Evolutionary conservation across 30 jellyfish, hydroid and myxozoan species (phyloP).

Genomic region (Nemopilema nomurai): DNA sequence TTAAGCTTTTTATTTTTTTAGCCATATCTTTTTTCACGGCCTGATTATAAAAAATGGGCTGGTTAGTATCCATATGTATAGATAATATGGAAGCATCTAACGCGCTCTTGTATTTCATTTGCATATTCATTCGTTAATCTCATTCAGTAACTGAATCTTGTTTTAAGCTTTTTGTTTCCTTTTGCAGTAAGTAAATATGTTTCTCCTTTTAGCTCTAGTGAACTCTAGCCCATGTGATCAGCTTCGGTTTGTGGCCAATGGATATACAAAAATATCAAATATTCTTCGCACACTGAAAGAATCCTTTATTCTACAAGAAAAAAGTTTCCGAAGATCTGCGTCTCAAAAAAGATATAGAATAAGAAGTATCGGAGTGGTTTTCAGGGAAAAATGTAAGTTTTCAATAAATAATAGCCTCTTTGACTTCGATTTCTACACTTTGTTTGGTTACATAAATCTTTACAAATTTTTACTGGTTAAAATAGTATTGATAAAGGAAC

Average conservation of each 20-base stretch:
- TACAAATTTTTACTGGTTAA: too few species aligned
- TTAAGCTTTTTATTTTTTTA: too few species aligned
- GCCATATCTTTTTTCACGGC: too few species aligned
- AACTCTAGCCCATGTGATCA: conserved; percentile 17
- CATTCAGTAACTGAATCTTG: neutral
- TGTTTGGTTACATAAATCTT: neutral
- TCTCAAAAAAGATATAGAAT: neutral
- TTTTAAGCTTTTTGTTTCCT: neutral
- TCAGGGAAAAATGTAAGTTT: neutral
- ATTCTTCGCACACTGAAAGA: conserved; percentile 1
- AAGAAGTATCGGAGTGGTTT: neutral
- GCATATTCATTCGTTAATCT: neutral
- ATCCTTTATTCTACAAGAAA: conserved; percentile 18
- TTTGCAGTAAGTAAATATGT: neutral
- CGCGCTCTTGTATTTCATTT: too few species aligned
- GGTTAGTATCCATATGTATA: too few species aligned
- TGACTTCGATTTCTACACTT: too few species aligned
- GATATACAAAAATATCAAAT: conserved; percentile 4
- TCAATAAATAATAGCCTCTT: neutral
- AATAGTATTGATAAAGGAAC: too few species aligned
- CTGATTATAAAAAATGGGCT: too few species aligned
- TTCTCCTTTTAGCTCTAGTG: conserved; percentile 7
- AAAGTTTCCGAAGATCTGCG: conserved; percentile 14
- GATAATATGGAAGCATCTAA: too few species aligned
- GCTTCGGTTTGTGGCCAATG: conserved; percentile 5